phyloP scores from a whole-genome alignment of 92 coral and sea anemone genomes.

The Phenganax subtilis region DNA sequence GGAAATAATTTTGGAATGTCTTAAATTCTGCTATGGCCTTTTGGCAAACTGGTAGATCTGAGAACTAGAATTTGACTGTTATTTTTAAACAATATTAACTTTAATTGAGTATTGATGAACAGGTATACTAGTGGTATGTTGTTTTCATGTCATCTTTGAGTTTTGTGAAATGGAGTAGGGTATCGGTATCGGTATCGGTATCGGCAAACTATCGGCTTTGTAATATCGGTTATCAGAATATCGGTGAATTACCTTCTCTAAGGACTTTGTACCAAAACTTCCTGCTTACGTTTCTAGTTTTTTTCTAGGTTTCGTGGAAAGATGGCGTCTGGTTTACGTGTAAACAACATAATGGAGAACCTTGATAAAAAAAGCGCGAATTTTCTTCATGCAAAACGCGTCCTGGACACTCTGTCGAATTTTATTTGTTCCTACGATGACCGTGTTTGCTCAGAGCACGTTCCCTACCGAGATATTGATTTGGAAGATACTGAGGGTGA shows the following conservation, averaged over 20 bases:
- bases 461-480: conserved; percentile 48
- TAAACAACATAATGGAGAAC: conserved; percentile 55
- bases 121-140: too few species aligned
- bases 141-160: too few species aligned
- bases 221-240: not conserved
- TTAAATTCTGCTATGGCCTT: too few species aligned
- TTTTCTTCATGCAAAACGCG: conserved; percentile 76
- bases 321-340: conserved; percentile 51
- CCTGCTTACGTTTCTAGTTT: not conserved
- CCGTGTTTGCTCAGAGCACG: conserved; percentile 49
- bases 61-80: too few species aligned
- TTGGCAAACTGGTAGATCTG: too few species aligned
- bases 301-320: conserved; percentile 56
- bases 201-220: not conserved
- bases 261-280: not conserved
- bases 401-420: conserved; percentile 60
- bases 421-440: conserved; percentile 65
- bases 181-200: too few species aligned
- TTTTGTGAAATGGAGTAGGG: too few species aligned
- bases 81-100: too few species aligned
- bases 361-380: conserved; percentile 50
- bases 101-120: too few species aligned
- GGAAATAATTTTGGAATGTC: too few species aligned
- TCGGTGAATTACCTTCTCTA: not conserved
- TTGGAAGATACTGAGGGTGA: conserved; percentile 30